Conservation (phyloP, 2,797 vertebrate species). For the Eulemur coronatus region DNA sequence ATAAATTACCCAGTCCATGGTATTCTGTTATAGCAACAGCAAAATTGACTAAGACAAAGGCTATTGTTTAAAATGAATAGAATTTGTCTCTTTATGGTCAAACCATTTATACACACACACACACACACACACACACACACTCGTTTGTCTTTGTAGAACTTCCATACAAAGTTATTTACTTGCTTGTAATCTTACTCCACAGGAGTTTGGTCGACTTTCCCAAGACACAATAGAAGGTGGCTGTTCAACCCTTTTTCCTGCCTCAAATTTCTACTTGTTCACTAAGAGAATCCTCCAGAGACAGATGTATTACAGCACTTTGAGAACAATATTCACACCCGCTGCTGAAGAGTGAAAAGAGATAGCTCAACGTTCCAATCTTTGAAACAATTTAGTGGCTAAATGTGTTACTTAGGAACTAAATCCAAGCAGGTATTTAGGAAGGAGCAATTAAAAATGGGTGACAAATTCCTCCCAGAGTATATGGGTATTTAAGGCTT, state of each 20-base stretch:
- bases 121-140: background rate
- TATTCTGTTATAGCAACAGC: background rate
- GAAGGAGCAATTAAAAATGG: slow-evolving; percentile 42
- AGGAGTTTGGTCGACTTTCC: slow-evolving; percentile 49
- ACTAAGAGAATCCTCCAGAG: slow-evolving; percentile 62
- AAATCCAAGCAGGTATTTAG: slow-evolving; percentile 67
- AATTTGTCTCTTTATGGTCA: background rate
- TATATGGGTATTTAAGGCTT: slow-evolving; percentile 20
- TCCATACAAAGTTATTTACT: slow-evolving; percentile 8
- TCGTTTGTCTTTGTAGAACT: background rate
- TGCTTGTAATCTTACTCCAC: slow-evolving; percentile 54
- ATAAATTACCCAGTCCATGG: background rate
- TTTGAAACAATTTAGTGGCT: slow-evolving; percentile 66
- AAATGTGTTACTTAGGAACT: slow-evolving; percentile 57
- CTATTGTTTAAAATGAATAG: background rate
- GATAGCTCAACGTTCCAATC: slow-evolving; percentile 53
- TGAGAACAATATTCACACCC: slow-evolving; percentile 69
- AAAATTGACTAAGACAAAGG: background rate
- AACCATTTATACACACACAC: background rate
- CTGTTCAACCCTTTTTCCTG: slow-evolving; percentile 54
- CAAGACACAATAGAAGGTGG: slow-evolving; percentile 50
- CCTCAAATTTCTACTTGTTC: slow-evolving; percentile 41
- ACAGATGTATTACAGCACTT: slow-evolving; percentile 62
- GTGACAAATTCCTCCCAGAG: background rate
- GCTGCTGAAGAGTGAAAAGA: slow-evolving; percentile 68